Evolutionary conservation across 1,140 invertebrate genomes (phyloP).

Genomic region (Papilio glaucus): DNA sequence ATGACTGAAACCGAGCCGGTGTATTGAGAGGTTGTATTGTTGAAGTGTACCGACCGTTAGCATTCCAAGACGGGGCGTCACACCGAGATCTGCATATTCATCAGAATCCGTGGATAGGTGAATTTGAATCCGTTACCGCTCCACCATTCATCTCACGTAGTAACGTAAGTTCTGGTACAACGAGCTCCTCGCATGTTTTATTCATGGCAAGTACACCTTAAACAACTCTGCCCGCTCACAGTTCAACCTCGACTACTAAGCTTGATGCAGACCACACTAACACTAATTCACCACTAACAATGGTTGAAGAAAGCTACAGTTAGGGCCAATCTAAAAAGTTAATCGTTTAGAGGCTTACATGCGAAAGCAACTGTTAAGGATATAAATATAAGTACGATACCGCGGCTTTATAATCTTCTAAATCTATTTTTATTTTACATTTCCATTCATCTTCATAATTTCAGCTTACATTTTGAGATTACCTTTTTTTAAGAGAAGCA

Average conservation of each 20-base stretch:
- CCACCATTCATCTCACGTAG: constrained; percentile 63
- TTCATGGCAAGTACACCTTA: constrained; percentile 59
- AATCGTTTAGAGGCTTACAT: not conserved
- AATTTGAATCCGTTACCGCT: constrained; percentile 66
- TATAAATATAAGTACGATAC: too few species aligned
- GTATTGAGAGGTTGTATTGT: constrained; percentile 57
- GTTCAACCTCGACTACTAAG: constrained; percentile 40
- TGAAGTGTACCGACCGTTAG: constrained; percentile 76
- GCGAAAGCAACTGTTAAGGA: not conserved
- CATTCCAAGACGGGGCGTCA: constrained; percentile 72
- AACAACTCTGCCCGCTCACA: constrained; percentile 43
- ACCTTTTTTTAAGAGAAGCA: too few species aligned
- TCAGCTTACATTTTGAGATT: too few species aligned
- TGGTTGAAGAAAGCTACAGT: not conserved
- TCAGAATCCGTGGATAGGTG: constrained; percentile 66
- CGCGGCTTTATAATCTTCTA: too few species aligned
- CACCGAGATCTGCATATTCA: constrained; percentile 75
- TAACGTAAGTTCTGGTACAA: constrained; percentile 41
- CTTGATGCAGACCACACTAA: constrained; percentile 33
- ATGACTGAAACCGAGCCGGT: constrained; percentile 58
- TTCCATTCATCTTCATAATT: not conserved
- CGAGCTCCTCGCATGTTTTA: constrained; percentile 55
- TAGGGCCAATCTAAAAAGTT: not conserved
- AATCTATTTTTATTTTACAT: too few species aligned
- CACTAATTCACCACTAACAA: constrained; percentile 36